Evolutionary conservation across 2,888 invertebrate species (phyloP).

Genomic region (Eurytoma californica): DNA sequence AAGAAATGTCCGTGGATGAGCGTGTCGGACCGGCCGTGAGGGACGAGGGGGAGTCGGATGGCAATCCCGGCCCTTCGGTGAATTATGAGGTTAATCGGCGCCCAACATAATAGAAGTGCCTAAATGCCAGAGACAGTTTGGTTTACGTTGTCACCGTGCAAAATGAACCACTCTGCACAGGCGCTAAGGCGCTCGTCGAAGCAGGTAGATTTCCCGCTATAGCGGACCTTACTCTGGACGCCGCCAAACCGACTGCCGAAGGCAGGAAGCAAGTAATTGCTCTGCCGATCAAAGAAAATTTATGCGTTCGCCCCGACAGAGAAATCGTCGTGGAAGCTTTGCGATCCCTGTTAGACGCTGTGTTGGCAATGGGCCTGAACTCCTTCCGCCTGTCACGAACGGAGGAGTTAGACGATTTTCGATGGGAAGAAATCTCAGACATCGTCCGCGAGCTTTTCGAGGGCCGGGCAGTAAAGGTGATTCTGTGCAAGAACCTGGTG

Average conservation of each 20-base stretch:
- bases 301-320: background rate
- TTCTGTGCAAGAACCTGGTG: background rate
- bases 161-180: background rate
- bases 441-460: background rate
- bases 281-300: background rate
- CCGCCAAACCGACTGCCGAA: background rate
- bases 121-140: background rate
- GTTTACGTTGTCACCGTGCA: background rate
- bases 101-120: background rate
- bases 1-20: too few species aligned
- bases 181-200: background rate
- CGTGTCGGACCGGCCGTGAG: too few species aligned
- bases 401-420: background rate
- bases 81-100: background rate
- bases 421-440: background rate
- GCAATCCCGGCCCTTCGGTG: too few species aligned
- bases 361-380: background rate
- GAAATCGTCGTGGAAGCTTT: background rate
- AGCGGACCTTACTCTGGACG: background rate
- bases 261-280: background rate
- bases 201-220: background rate
- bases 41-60: too few species aligned
- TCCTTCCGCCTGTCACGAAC: conserved; percentile 5
- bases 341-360: background rate
- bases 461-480: background rate